Evolutionary conservation across 2,888 invertebrate species (phyloP).

Genomic region (Lithophane ornitopus): DNA sequence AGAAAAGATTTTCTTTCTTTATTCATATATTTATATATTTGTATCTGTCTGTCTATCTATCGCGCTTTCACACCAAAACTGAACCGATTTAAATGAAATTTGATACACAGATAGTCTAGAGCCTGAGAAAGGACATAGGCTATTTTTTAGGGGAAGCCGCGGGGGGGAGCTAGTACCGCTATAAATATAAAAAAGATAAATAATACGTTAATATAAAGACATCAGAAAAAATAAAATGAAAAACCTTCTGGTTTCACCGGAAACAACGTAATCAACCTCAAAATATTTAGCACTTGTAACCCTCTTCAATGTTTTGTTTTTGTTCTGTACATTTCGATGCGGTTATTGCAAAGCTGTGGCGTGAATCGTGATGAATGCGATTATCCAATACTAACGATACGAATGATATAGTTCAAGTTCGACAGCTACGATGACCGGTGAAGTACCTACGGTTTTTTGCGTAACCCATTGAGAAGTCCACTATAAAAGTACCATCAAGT

Average conservation of each 20-base stretch:
- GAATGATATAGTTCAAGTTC: slow-evolving; percentile 43
- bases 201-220: not conserved
- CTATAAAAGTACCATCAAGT: not conserved
- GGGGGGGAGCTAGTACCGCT: too few relatives aligned
- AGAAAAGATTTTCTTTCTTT: too few relatives aligned
- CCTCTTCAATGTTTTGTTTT: slow-evolving; percentile 1
- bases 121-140: too few relatives aligned
- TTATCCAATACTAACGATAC: slow-evolving; percentile 3
- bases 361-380: slow-evolving; percentile 17
- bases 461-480: slow-evolving; percentile 23
- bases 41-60: too few relatives aligned
- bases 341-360: not conserved
- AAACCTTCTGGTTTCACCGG: not conserved
- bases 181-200: not conserved
- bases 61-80: too few relatives aligned
- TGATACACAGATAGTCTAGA: too few relatives aligned
- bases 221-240: not conserved
- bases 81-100: too few relatives aligned
- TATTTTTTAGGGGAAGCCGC: too few relatives aligned
- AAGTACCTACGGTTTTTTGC: slow-evolving; percentile 14
- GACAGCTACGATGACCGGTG: slow-evolving; percentile 8
- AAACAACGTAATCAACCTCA: slow-evolving; percentile 1
- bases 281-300: slow-evolving; percentile 25
- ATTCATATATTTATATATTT: too few relatives aligned
- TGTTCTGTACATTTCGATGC: not conserved